phyloP scores from a whole-genome alignment of 2,888 invertebrate species.

The Lysandra bellargus region DNA sequence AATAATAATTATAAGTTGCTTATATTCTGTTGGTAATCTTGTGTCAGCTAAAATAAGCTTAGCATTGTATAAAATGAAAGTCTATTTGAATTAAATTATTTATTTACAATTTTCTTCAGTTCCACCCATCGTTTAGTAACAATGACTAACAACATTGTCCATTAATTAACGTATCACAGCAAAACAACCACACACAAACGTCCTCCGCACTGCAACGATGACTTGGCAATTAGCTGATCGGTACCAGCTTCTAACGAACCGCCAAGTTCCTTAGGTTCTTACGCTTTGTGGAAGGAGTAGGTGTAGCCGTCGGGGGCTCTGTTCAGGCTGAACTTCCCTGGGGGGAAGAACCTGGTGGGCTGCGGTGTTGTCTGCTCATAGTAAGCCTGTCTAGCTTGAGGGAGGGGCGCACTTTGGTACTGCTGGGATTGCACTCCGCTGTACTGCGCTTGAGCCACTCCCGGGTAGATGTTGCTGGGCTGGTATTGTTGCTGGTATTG shows the following conservation, averaged over 20 bases:
- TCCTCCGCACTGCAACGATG: slow-evolving; percentile 59
- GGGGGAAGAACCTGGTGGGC: slow-evolving; percentile 89
- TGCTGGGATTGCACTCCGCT: slow-evolving; percentile 66
- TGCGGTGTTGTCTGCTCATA: slow-evolving; percentile 83
- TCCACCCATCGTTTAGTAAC: slow-evolving; percentile 57
- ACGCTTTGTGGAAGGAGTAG: slow-evolving; percentile 88
- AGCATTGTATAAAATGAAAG: slow-evolving; percentile 31
- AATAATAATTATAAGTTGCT: neutral
- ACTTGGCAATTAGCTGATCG: slow-evolving; percentile 72
- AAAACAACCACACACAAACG: slow-evolving; percentile 70
- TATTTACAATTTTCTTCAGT: slow-evolving; percentile 71
- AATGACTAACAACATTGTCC: slow-evolving; percentile 68
- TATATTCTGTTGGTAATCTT: neutral
- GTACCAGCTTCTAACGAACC: slow-evolving; percentile 68
- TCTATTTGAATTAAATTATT: slow-evolving; percentile 43
- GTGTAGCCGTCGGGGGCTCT: slow-evolving; percentile 93
- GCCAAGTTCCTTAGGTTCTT: slow-evolving; percentile 61
- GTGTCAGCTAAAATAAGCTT: neutral
- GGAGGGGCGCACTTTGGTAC: slow-evolving; percentile 44
- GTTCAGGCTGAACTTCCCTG: slow-evolving; percentile 92
- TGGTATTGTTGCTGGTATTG: slow-evolving; percentile 62
- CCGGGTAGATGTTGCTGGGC: slow-evolving; percentile 72
- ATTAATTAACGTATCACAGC: slow-evolving; percentile 79
- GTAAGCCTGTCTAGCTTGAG: slow-evolving; percentile 71
- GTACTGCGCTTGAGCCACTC: slow-evolving; percentile 74